A percentile compares a stretch with the other conserved stretches of the same genome.
These are phyloP conservation scores for Ditula angustiorana DNA, from an alignment of 2,888 invertebrate species.

Conservation along the genomic window DNA sequence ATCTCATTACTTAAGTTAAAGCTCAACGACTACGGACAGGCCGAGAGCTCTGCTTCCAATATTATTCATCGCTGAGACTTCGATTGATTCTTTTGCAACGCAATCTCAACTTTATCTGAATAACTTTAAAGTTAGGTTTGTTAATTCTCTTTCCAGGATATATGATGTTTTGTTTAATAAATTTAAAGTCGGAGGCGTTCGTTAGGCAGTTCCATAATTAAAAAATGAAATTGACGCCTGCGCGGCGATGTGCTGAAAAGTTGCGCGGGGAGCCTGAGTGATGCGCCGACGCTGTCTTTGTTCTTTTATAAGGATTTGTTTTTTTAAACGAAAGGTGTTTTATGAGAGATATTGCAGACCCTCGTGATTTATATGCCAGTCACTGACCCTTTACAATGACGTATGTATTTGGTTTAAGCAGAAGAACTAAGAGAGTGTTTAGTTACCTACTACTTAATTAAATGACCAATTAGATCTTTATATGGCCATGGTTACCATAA, in stretches of 20 bases:
- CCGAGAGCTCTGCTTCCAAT: slow-evolving; percentile 65
- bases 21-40: slow-evolving; percentile 73
- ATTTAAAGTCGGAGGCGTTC: slow-evolving; percentile 62
- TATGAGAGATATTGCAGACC: slow-evolving; percentile 29
- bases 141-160: neutral
- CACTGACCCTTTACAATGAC: slow-evolving; percentile 23
- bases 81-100: slow-evolving; percentile 40
- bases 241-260: slow-evolving; percentile 68
- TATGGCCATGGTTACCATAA: no score
- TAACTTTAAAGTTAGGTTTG: neutral
- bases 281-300: slow-evolving; percentile 53
- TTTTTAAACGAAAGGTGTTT: slow-evolving; percentile 37
- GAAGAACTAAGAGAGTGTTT: no score
- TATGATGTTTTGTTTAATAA: slow-evolving; percentile 40
- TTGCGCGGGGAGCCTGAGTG: slow-evolving; percentile 56
- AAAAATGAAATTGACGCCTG: slow-evolving; percentile 72
- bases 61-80: slow-evolving; percentile 54
- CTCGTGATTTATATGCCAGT: slow-evolving; percentile 21
- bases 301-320: slow-evolving; percentile 41
- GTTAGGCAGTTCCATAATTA: slow-evolving; percentile 78
- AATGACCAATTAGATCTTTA: no score
- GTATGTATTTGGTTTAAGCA: no score
- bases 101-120: slow-evolving; percentile 1
- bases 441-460: no score
- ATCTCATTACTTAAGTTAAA: slow-evolving; percentile 80